Percentiles rank a stretch among this genome's conserved stretches.
phyloP scores from a whole-genome alignment of 92 coral and sea anemone species.

The Epizoanthus stellaris region DNA sequence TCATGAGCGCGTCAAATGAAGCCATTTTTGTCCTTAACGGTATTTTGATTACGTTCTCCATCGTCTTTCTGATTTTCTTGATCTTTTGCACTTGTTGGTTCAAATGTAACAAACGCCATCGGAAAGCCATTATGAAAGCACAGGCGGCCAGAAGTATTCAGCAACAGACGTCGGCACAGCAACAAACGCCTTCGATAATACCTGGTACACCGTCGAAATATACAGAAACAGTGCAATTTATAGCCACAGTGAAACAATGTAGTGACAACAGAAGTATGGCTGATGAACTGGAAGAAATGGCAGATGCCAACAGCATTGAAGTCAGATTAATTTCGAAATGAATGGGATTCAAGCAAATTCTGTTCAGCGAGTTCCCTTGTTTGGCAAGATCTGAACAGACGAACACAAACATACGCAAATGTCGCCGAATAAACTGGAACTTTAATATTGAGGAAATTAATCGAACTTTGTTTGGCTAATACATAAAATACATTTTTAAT shows the following conservation, averaged over 20 bases:
- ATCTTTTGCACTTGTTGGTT: conserved; percentile 45
- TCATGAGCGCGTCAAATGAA: conserved; percentile 15
- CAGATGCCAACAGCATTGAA: conserved; percentile 21
- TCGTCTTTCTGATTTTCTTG: conserved; percentile 21
- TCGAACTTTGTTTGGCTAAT: no score
- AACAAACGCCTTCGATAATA: neutral
- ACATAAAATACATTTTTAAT: no score
- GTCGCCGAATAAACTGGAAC: no score
- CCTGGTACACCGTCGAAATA: conserved; percentile 7
- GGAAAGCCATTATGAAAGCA: conserved; percentile 16
- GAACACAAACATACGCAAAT: no score
- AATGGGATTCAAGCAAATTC: neutral
- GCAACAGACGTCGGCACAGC: neutral
- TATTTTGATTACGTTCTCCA: conserved; percentile 25
- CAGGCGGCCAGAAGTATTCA: neutral
- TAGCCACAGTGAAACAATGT: neutral
- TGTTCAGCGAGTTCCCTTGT: neutral
- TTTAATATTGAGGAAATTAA: no score
- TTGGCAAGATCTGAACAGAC: no score
- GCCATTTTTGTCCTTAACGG: conserved; percentile 44
- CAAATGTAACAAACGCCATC: conserved; percentile 39
- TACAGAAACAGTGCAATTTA: neutral
- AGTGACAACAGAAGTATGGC: neutral
- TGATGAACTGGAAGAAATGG: conserved; percentile 4
- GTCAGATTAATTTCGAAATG: conserved; percentile 22